Evolutionary conservation across 2,888 invertebrate species (phyloP).

Genomic region (Neoscelio sp.): DNA sequence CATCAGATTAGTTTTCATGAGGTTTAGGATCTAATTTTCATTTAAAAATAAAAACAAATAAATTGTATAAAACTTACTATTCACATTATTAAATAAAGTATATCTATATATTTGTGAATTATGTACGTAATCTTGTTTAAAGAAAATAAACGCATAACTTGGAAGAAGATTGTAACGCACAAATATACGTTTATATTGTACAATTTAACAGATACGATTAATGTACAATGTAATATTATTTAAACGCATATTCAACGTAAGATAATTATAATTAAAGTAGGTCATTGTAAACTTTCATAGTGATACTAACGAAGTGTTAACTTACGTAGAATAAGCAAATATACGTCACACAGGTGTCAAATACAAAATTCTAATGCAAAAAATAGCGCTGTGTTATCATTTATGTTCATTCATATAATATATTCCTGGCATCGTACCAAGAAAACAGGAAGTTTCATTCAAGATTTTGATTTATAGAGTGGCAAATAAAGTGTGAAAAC

Average conservation of each 20-base stretch:
- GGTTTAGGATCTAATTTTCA: too few species aligned
- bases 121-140: too few species aligned
- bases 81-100: too few species aligned
- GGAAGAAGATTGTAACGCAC: not conserved
- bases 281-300: slow-evolving; percentile 36
- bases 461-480: too few species aligned
- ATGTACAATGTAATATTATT: slow-evolving; percentile 9
- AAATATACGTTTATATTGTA: too few species aligned
- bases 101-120: too few species aligned
- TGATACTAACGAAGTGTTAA: slow-evolving; percentile 12
- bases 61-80: too few species aligned
- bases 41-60: too few species aligned
- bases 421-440: too few species aligned
- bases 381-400: not conserved
- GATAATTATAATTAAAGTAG: slow-evolving; percentile 39
- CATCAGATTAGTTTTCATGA: slow-evolving; percentile 12
- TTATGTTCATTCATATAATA: not conserved
- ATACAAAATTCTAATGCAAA: slow-evolving; percentile 20
- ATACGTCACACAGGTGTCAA: slow-evolving; percentile 13
- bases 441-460: too few species aligned
- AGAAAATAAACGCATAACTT: not conserved
- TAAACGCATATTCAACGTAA: slow-evolving; percentile 1
- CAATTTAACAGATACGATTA: slow-evolving; percentile 1
- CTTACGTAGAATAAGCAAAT: not conserved
- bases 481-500: slow-evolving; percentile 6